Percentiles rank a stretch among this genome's conserved stretches.
Evolutionary conservation across 2,888 invertebrate genomes (phyloP).

Genomic region (Volucella inflata): DNA sequence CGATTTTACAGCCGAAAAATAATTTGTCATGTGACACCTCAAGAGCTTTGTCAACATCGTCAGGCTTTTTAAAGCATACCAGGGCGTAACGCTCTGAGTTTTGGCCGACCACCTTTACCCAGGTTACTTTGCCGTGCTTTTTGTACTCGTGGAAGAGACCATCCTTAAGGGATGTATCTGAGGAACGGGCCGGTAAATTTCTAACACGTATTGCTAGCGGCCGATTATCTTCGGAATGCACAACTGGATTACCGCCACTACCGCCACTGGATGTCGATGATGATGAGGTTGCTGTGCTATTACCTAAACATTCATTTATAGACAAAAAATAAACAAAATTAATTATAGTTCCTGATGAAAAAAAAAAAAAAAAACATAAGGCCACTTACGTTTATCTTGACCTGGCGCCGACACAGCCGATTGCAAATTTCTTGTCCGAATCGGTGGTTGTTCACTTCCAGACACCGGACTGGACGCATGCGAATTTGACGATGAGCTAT

Average conservation of each 20-base stretch:
- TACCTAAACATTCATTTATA: conserved; percentile 76
- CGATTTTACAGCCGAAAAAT: conserved; percentile 98
- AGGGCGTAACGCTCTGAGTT: conserved; percentile 96
- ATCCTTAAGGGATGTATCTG: conserved; percentile 97
- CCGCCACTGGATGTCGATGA: conserved; percentile 81
- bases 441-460: conserved; percentile 80
- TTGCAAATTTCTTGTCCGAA: conserved; percentile 83
- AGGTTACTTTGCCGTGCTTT: conserved; percentile 98
- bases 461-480: conserved; percentile 83
- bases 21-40: conserved; percentile 98
- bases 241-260: conserved; percentile 82
- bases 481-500: conserved; percentile 83
- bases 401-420: conserved; percentile 83
- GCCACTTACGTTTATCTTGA: conserved; percentile 75
- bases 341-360: neutral
- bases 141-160: conserved; percentile 99
- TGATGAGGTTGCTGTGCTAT: conserved; percentile 76
- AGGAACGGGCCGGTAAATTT: conserved; percentile 94
- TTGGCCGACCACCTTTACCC: conserved; percentile 96
- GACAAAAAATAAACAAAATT: neutral
- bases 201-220: conserved; percentile 95
- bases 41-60: conserved; percentile 97
- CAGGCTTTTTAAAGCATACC: conserved; percentile 98
- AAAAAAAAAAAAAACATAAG: neutral
- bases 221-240: conserved; percentile 86